These are phyloP conservation scores for Rhabdomys pumilio DNA, from an alignment of 2,797 vertebrate genomes.

Conservation along the genomic window DNA sequence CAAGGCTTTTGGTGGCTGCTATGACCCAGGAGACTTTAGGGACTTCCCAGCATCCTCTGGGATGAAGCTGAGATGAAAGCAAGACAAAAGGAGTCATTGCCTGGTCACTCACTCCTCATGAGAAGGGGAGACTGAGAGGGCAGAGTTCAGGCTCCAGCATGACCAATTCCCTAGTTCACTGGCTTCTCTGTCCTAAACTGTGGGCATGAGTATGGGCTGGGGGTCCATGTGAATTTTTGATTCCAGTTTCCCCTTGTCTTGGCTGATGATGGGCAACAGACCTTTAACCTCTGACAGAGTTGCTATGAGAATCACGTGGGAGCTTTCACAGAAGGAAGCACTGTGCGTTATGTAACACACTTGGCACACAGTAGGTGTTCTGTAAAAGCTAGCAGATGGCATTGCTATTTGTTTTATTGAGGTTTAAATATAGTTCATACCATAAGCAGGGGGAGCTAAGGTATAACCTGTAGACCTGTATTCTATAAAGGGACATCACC, in stretches of 20 bases:
- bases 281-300: neutral
- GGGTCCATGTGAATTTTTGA: neutral
- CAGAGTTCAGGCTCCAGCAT: neutral
- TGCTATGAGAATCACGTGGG: neutral
- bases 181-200: neutral
- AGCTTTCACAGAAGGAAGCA: neutral
- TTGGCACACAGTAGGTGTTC: neutral
- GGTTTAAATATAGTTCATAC: neutral
- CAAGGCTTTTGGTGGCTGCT: neutral
- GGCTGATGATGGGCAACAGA: neutral
- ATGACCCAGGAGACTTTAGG: neutral
- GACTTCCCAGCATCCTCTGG: neutral
- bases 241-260: neutral
- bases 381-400: neutral
- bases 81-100: neutral
- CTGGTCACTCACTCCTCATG: neutral
- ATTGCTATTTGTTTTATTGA: neutral
- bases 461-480: neutral
- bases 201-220: neutral
- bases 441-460: neutral
- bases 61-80: neutral
- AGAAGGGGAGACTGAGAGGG: neutral
- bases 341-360: rapidly evolving
- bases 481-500: neutral
- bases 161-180: neutral